A percentile compares a stretch with the other conserved stretches of the same genome.
Evolutionary conservation across 2,797 vertebrate genomes (phyloP).

Genomic region (Chlorospingus semifuscus): DNA sequence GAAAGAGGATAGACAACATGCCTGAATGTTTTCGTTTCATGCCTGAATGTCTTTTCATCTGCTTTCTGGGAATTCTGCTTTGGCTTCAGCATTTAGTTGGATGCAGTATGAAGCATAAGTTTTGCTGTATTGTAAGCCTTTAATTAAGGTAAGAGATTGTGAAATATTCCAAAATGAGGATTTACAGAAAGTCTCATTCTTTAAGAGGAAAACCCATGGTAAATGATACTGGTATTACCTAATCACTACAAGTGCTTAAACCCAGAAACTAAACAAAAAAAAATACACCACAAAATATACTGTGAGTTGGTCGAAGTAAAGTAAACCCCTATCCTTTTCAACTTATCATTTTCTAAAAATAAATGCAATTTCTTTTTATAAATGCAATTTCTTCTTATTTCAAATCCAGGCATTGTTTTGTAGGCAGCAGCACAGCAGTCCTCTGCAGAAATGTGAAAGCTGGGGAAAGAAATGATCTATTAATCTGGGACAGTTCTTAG

Average conservation of each 20-base stretch:
- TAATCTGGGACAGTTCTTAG: neutral
- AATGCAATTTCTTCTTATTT: no score
- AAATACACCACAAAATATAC: neutral
- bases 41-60: neutral
- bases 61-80: neutral
- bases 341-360: neutral
- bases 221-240: neutral
- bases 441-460: neutral
- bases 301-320: accelerated
- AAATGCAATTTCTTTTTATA: neutral
- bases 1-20: neutral
- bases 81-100: neutral
- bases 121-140: neutral
- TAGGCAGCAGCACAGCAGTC: neutral
- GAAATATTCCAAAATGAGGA: neutral
- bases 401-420: neutral
- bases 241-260: neutral
- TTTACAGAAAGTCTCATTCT: neutral
- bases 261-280: neutral
- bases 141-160: neutral
- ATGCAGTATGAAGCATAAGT: accelerated
- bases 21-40: neutral
- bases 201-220: neutral
- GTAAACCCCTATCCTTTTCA: neutral
- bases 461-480: neutral